Conservation (phyloP, 2,113 vertebrate genomes). For the Oxygymnocypris stewartii region DNA sequence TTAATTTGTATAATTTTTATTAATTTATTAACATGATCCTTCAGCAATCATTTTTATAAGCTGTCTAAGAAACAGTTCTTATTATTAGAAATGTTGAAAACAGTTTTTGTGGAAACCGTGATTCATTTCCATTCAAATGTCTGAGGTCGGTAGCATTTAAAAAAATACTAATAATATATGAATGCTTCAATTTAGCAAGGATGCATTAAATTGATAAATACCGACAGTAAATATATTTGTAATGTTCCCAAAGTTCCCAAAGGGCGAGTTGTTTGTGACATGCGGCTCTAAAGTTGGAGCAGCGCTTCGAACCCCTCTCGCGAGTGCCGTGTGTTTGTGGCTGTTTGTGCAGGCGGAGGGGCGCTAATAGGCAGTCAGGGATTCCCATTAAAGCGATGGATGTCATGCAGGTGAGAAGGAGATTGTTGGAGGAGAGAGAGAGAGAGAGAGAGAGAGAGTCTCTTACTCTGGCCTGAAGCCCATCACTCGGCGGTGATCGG, state of each 20-base stretch:
- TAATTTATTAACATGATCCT: too few relatives aligned
- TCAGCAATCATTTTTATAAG: too few relatives aligned
- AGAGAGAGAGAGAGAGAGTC: constrained; percentile 20
- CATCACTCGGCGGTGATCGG: constrained; percentile 71
- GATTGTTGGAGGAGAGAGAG: constrained; percentile 28
- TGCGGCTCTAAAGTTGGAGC: not conserved
- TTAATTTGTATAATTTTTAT: too few relatives aligned
- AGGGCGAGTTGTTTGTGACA: constrained; percentile 28
- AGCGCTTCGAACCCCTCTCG: not conserved
- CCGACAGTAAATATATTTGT: not conserved
- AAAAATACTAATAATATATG: too few relatives aligned
- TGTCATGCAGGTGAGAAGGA: constrained; percentile 36
- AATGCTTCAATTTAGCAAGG: too few relatives aligned
- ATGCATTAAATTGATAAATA: not conserved
- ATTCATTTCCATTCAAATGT: too few relatives aligned
- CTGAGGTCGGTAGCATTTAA: too few relatives aligned
- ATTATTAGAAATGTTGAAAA: too few relatives aligned
- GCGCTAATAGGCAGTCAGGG: constrained; percentile 24
- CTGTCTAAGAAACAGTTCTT: too few relatives aligned
- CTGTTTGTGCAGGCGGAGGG: constrained; percentile 1
- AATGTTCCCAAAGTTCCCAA: not conserved
- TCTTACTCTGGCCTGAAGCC: constrained; percentile 66
- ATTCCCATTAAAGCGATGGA: constrained; percentile 32
- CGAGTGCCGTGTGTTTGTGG: not conserved
- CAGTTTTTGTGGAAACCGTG: too few relatives aligned